phyloP scores from a whole-genome alignment of 2,113 vertebrate species.

The Patagioenas fasciata region DNA sequence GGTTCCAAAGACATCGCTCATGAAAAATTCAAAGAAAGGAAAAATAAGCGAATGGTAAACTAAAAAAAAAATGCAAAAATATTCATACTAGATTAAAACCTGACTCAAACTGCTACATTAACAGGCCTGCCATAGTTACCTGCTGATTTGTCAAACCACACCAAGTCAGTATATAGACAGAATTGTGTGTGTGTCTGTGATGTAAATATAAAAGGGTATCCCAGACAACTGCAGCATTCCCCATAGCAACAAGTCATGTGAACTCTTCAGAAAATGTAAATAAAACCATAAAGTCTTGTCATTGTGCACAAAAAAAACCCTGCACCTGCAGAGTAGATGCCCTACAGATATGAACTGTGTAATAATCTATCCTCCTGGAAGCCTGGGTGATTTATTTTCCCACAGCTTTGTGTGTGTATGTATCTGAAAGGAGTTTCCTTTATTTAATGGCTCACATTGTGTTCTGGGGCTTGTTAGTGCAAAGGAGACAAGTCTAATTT shows the following conservation, averaged over 20 bases:
- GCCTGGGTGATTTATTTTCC: conserved; percentile 15
- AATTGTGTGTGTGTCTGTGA: background rate
- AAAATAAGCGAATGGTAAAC: conserved; percentile 15
- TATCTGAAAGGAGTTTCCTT: conserved; percentile 32
- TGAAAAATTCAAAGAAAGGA: background rate
- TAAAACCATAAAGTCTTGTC: conserved; percentile 57
- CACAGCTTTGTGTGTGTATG: background rate
- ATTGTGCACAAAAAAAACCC: background rate
- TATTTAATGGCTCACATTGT: conserved; percentile 41
- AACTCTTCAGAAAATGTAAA: conserved; percentile 71
- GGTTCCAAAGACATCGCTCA: background rate
- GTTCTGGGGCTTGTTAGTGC: conserved; percentile 45
- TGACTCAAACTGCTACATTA: conserved; percentile 35
- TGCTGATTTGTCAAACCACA: conserved; percentile 12
- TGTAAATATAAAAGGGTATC: conserved; percentile 52
- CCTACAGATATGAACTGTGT: background rate
- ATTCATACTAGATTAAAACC: conserved; percentile 16
- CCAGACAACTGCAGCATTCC: conserved; percentile 67
- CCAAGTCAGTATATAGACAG: background rate
- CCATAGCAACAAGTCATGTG: conserved; percentile 67
- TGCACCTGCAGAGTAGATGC: background rate
- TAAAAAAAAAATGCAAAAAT: background rate
- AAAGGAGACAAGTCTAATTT: conserved; percentile 48
- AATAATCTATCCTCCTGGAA: conserved; percentile 22
- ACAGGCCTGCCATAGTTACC: background rate